These are phyloP conservation scores for Lordiphosa andalusiaca DNA, from an alignment of 2,888 invertebrate genomes.

Conservation along the genomic window DNA sequence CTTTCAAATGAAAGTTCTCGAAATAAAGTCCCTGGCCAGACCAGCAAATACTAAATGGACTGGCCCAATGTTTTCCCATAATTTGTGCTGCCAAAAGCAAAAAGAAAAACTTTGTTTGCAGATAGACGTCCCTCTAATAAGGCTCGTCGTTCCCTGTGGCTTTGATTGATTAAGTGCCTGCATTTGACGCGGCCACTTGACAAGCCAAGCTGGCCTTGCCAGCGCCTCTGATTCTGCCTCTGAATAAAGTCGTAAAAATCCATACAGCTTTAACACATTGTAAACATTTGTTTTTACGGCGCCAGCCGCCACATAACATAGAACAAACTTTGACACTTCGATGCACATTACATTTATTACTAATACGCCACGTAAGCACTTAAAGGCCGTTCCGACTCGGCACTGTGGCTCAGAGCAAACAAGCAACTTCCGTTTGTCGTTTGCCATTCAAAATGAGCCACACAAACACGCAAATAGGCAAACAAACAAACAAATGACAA, in stretches of 20 bases:
- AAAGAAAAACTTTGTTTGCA: constrained; percentile 9
- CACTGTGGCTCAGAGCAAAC: constrained; percentile 36
- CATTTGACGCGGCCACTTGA: constrained; percentile 60
- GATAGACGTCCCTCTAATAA: constrained; percentile 27
- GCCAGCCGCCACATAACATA: constrained; percentile 9
- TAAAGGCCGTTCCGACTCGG: constrained; percentile 44
- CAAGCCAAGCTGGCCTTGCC: constrained; percentile 26
- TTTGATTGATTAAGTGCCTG: constrained; percentile 72
- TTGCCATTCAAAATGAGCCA: constrained; percentile 41
- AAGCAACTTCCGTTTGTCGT: constrained; percentile 53
- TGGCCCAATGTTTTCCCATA: constrained; percentile 46
- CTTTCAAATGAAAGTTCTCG: constrained; percentile 8
- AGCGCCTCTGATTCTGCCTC: constrained; percentile 19
- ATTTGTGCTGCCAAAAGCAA: constrained; percentile 70
- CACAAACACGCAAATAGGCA: constrained; percentile 19
- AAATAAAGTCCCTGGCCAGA: constrained; percentile 22
- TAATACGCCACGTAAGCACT: constrained; percentile 74
- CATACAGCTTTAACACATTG: constrained; percentile 49
- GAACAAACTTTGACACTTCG: constrained; percentile 33
- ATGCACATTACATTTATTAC: constrained; percentile 68
- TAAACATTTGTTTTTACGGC: constrained; percentile 51
- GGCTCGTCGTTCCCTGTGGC: constrained; percentile 22
- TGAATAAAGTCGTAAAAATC: constrained; percentile 62
- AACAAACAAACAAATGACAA: constrained; percentile 22
- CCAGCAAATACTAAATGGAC: constrained; percentile 31